Evolutionary conservation across 2,797 vertebrate species (phyloP), one percentile per base, ranked within the genome.

Genomic region (Etheostoma nigrum): DNA sequence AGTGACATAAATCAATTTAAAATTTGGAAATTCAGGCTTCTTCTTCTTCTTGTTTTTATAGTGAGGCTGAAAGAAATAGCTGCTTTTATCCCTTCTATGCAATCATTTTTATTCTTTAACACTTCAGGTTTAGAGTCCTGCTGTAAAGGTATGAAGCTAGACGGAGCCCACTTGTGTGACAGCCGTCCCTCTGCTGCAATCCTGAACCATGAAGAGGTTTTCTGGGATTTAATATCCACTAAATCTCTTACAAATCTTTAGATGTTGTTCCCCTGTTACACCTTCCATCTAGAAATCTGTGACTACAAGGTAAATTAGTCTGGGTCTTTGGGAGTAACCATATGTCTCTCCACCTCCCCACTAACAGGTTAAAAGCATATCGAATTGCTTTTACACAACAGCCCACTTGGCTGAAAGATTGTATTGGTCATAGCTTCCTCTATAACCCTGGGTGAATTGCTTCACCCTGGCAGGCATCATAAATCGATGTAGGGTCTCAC

Each of bases 401-500:
- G 72, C 86, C 86, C 87, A 84, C 70, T 89, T 69, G 67, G 76
- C 70, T 45, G 25, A 67, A 75, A 78, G 78, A 58, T 74, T 82
- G 11, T 51, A 80, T 80, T n/a, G 69, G 81, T 82, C 72, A 78
- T 52, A 72, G 76, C 82, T 73, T 67, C 75, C 57, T 75, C 69
- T 72, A 67, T 83, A 81, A 40, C 61, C 81, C 79, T 13, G 36
- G 52, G 83, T 79, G 86, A 54, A 80, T 84, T 72, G 65, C 81
- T 81, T 33, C 62, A 30, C 74, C 78, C 83, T 82, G 78, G 88
- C 89, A 85, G 84, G 66, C 65, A 33, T 72, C 72, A 72, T 86
- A 82, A 88, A 91, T 91, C 90, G 33, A 81, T 86, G 74, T 13
- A 40, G 40, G 63, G 27, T 85, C 81, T 86, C 85, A 73, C 53